Percentiles rank a stretch among this genome's conserved stretches.
Evolutionary conservation across 2,113 vertebrate species (phyloP).

Genomic region (Prionailurus viverrinus): DNA sequence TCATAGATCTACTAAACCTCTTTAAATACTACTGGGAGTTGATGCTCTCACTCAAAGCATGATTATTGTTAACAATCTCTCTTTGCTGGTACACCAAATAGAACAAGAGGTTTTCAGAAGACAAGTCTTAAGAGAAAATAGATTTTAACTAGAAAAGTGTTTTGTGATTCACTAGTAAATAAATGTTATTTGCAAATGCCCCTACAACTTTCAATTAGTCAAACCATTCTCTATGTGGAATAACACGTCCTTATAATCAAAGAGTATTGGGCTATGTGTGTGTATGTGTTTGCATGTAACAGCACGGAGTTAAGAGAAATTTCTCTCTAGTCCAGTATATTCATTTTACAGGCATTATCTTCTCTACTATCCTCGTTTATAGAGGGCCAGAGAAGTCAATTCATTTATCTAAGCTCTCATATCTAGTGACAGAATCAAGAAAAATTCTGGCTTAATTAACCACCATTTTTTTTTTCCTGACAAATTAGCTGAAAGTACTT

Average conservation of each 20-base stretch:
- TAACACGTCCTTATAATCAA: neutral
- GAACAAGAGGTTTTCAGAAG: constrained; percentile 28
- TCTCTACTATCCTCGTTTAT: constrained; percentile 8
- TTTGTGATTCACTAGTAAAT: neutral
- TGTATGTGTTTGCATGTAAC: neutral
- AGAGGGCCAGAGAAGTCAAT: neutral
- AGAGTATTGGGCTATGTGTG: neutral
- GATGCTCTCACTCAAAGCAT: constrained; percentile 36
- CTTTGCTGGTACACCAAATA: constrained; percentile 32
- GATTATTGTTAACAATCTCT: constrained; percentile 9
- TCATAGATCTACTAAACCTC: constrained; percentile 53
- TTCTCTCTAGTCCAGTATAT: neutral
- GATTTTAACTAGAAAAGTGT: constrained; percentile 13
- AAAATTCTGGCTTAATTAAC: neutral
- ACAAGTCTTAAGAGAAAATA: constrained; percentile 6
- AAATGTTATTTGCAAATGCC: constrained; percentile 30
- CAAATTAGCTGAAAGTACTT: neutral
- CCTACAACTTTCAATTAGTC: neutral
- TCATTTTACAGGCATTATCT: constrained; percentile 34
- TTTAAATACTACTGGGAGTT: constrained; percentile 56
- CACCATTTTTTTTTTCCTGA: neutral
- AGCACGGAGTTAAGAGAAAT: neutral
- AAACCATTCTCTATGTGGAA: neutral
- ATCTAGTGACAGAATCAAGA: neutral
- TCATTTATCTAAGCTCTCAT: neutral